phyloP scores from a whole-genome alignment of 2,888 invertebrate species.

The Melinaea menophilus region DNA sequence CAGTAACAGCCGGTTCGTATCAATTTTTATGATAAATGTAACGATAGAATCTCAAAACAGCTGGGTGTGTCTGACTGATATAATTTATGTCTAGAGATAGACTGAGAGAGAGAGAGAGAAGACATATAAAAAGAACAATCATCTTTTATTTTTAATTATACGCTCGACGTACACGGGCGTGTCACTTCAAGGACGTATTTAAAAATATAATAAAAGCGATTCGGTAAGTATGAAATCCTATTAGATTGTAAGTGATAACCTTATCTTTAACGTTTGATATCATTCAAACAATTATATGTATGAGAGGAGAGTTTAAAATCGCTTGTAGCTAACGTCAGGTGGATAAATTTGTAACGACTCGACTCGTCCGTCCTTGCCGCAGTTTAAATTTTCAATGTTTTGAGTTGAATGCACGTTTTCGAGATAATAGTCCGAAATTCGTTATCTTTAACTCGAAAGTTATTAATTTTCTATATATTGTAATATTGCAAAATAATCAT shows the following conservation, averaged over 20 bases:
- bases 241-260: constrained; percentile 22
- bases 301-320: constrained; percentile 4
- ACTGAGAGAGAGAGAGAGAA: too few species aligned
- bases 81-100: too few species aligned
- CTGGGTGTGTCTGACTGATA: too few species aligned
- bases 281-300: constrained; percentile 13
- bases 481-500: not conserved
- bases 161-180: too few species aligned
- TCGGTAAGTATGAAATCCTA: constrained; percentile 19
- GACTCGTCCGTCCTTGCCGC: constrained; percentile 38
- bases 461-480: constrained; percentile 13
- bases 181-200: too few species aligned
- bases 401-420: constrained; percentile 62
- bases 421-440: constrained; percentile 49
- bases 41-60: too few species aligned
- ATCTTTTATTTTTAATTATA: too few species aligned
- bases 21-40: too few species aligned
- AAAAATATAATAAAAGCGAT: constrained; percentile 3
- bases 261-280: constrained; percentile 9
- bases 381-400: constrained; percentile 51
- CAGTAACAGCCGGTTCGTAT: too few species aligned
- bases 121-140: too few species aligned
- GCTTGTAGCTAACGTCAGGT: constrained; percentile 15
- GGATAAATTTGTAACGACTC: constrained; percentile 21
- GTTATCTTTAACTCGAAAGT: constrained; percentile 20